Base-by-base conservation (phyloP, 64 coral and sea anemone genomes). In the Porites australiensis region DNA sequence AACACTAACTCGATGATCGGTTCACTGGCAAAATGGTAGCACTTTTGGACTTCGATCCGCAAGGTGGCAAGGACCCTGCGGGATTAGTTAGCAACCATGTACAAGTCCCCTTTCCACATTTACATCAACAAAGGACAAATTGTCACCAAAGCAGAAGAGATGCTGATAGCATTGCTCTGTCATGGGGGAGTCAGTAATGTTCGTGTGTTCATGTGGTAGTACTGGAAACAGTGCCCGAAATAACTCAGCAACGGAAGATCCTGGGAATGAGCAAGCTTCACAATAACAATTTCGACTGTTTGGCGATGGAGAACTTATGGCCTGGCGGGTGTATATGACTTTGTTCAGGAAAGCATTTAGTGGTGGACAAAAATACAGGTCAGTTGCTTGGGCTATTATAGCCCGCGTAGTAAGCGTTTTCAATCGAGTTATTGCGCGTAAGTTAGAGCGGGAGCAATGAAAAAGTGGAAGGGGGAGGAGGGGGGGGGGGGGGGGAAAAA, bases 241-340 rank as follows among this genome's bases (percentile, higher is more conserved):
- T 47, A 12, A 54, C 63, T 27, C 14, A 62, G 2, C 45, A 47
- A 14, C n/a, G 74, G 21, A 91, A 91, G 72, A 71, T 75, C 46
- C 68, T 79, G 64, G 89, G 89, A 48, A 91, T 91, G 45, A 91
- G 69, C 88, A 91, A 91, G 20, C 89, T 91, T 45, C 83, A 84
- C 61, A 91, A 82, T 45, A 83, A 84, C 61, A 91, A 82, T 69
- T 91, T 83, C 55, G 62, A 82, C 27, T 37, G 48, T 91, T 37
- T 54, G 83, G 47, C 3, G 37, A 91, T 10, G 89, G 72, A 6
- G 46, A 48, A 64, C 46, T 91, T 50, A 48, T 71, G 53, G 79
- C 89, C 18, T 84, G 89, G 89, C 79, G 89, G 27, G 66, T 68
- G 50, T 91, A 0, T 37, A 83, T 72, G 57, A 47, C 13, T 23